A percentile compares a stretch with the other conserved stretches of the same genome.
phyloP scores from a whole-genome alignment of 2,113 vertebrate species.

The Sclerurus mexicanus region DNA sequence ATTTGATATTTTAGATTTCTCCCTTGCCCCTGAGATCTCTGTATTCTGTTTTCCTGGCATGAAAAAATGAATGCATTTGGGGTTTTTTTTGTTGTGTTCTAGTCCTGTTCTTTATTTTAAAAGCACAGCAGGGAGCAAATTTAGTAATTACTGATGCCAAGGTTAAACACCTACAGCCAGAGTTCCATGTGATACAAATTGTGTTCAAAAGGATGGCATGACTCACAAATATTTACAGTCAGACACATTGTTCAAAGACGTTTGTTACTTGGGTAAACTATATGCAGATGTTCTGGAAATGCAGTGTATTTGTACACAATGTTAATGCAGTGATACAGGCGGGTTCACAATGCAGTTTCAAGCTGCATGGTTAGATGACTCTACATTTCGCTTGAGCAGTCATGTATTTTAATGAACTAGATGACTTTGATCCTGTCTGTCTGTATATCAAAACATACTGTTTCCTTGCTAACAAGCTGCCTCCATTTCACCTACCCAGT shows the following conservation, averaged over 20 bases:
- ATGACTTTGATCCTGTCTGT: neutral
- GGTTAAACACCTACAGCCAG: slow-evolving; percentile 53
- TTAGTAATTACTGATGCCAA: slow-evolving; percentile 63
- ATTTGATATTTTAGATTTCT: neutral
- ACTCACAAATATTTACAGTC: slow-evolving; percentile 67
- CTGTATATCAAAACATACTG: neutral
- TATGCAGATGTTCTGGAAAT: slow-evolving; percentile 1
- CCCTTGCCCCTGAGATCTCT: neutral
- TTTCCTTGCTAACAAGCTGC: slow-evolving; percentile 2
- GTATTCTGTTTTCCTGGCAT: neutral
- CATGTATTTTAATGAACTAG: slow-evolving; percentile 24
- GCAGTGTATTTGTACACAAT: neutral
- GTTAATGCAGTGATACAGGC: neutral
- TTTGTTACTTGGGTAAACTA: slow-evolving; percentile 41
- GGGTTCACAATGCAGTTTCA: neutral
- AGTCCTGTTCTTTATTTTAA: slow-evolving; percentile 35
- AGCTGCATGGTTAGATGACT: neutral
- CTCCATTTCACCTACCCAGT: neutral
- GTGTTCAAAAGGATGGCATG: slow-evolving; percentile 40
- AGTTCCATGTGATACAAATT: slow-evolving; percentile 42
- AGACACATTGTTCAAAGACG: slow-evolving; percentile 39
- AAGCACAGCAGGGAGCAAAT: slow-evolving; percentile 45
- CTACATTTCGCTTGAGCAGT: neutral
- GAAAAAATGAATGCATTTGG: neutral
- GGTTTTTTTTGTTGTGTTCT: neutral